Conservation (phyloP, 1,140 invertebrate species). For the Frieseomelitta varia region DNA sequence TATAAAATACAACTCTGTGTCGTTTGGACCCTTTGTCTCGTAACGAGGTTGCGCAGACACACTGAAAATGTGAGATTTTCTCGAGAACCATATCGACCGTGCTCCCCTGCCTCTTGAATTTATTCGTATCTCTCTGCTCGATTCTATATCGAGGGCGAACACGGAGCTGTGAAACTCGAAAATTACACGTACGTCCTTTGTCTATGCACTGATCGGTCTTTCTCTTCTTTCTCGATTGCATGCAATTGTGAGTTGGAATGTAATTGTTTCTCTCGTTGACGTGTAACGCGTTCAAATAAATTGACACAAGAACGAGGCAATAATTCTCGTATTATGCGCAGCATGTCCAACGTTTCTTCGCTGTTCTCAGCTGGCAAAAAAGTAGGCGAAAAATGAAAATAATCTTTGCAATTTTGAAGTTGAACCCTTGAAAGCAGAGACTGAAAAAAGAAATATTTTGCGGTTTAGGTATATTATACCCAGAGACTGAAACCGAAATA, state of each 20-base stretch:
- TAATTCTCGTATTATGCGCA: background rate
- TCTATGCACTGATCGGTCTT: too few species aligned
- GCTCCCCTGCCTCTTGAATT: slow-evolving; percentile 22
- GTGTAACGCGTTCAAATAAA: background rate
- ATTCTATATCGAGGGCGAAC: background rate
- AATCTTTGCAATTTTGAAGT: too few species aligned
- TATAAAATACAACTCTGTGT: background rate
- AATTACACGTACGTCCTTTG: slow-evolving; percentile 4
- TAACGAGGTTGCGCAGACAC: background rate
- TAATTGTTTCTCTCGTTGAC: background rate
- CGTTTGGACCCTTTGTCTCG: background rate
- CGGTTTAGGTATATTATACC: too few species aligned
- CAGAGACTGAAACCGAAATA: too few species aligned
- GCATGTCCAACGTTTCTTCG: too few species aligned
- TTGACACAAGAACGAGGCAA: background rate
- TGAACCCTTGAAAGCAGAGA: too few species aligned
- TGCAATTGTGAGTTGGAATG: background rate
- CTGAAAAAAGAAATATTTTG: too few species aligned
- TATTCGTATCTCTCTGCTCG: background rate
- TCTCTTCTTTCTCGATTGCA: background rate
- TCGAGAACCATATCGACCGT: slow-evolving; percentile 32
- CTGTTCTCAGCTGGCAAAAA: too few species aligned
- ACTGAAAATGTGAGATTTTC: background rate
- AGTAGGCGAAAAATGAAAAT: too few species aligned
- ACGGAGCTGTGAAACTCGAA: slow-evolving; percentile 6